Conservation (phyloP, 2,888 invertebrate species). For the Gari tellinella region DNA sequence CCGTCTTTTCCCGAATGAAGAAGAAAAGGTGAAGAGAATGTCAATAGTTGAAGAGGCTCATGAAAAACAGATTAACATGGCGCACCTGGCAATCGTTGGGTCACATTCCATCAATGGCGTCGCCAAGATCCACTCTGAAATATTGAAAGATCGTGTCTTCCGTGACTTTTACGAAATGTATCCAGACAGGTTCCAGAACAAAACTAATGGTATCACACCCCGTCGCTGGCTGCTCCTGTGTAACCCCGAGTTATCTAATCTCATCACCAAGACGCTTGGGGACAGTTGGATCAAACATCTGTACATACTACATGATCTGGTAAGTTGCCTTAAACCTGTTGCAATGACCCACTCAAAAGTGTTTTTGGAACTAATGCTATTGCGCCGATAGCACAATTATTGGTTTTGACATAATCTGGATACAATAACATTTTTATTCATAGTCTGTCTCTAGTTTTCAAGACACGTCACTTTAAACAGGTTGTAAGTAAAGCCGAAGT, state of each 20-base stretch:
- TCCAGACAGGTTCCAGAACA: slow-evolving; percentile 99
- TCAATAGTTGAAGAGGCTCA: slow-evolving; percentile 97
- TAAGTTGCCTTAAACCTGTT: too few species aligned
- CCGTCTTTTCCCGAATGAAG: slow-evolving; percentile 92
- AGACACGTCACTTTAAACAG: too few species aligned
- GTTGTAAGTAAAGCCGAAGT: too few species aligned
- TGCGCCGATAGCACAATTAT: too few species aligned
- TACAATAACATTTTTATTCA: too few species aligned
- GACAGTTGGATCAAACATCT: slow-evolving; percentile 97
- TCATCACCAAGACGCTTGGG: slow-evolving; percentile 98
- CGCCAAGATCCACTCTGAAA: slow-evolving; percentile 97
- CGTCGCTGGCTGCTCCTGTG: slow-evolving; percentile 98
- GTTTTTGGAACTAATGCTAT: too few species aligned
- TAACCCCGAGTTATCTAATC: slow-evolving; percentile 92
- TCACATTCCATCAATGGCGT: slow-evolving; percentile 99
- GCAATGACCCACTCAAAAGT: too few species aligned
- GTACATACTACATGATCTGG: slow-evolving; percentile 92
- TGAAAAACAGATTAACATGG: slow-evolving; percentile 99
- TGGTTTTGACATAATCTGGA: too few species aligned
- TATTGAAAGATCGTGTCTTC: slow-evolving; percentile 94
- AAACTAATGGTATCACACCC: slow-evolving; percentile 99
- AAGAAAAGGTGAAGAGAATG: slow-evolving; percentile 88
- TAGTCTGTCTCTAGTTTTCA: too few species aligned
- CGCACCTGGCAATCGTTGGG: slow-evolving; percentile 96
- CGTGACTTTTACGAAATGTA: slow-evolving; percentile 96